A percentile compares a stretch with the other conserved stretches of the same genome.
These are phyloP conservation scores for Cerceris ruficornis DNA, from an alignment of 2,888 invertebrate species.

Conservation along the genomic window DNA sequence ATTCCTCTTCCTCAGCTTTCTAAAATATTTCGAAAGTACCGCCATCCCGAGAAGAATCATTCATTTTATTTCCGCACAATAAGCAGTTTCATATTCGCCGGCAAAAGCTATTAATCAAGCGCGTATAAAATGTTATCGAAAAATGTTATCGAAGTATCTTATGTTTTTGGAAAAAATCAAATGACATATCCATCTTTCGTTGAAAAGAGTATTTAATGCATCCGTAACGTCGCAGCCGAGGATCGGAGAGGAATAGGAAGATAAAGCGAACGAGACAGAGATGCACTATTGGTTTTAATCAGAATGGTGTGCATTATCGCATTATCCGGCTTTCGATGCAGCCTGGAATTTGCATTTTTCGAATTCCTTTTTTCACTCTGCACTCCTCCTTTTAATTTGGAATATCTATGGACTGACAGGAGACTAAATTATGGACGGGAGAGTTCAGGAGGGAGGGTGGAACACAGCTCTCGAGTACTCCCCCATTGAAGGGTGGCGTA, in stretches of 20 bases:
- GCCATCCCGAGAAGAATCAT: too few species aligned
- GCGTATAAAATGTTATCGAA: too few species aligned
- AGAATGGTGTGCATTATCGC: not conserved
- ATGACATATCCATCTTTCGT: too few species aligned
- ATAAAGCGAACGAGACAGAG: not conserved
- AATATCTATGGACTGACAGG: conserved; percentile 37
- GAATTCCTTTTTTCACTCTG: conserved; percentile 11
- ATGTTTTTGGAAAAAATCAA: too few species aligned
- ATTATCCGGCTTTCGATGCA: conserved; percentile 1
- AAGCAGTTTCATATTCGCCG: too few species aligned
- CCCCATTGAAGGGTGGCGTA: conserved; percentile 24
- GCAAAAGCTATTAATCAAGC: too few species aligned
- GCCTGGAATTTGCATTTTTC: conserved; percentile 23
- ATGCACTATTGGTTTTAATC: not conserved
- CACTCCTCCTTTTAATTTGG: conserved; percentile 23
- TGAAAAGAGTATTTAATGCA: too few species aligned
- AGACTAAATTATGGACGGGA: conserved; percentile 53
- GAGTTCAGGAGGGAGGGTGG: conserved; percentile 31
- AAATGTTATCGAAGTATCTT: too few species aligned
- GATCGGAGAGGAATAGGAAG: not conserved
- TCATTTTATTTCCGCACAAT: too few species aligned
- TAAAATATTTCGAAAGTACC: too few species aligned
- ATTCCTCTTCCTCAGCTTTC: too few species aligned
- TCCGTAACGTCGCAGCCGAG: not conserved
- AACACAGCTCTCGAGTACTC: conserved; percentile 37